Conservation (phyloP, 2,797 vertebrate species). For the Enoplosus armatus region DNA sequence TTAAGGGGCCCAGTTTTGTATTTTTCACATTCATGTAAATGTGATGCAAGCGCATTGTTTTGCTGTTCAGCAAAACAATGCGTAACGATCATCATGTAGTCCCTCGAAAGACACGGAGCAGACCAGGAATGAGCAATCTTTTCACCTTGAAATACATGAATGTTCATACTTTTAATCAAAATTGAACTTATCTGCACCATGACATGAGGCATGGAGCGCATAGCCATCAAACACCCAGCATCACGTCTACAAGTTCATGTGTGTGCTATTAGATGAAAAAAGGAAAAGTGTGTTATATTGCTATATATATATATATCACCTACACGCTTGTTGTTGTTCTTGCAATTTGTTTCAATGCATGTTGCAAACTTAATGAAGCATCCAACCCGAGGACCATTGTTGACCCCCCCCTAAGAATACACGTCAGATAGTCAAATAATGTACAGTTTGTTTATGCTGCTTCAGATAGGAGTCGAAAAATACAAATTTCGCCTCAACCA, state of each 20-base stretch:
- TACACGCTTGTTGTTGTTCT: background rate
- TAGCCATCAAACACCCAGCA: background rate
- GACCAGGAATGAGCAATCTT: too few relatives aligned
- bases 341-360: background rate
- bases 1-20: too few relatives aligned
- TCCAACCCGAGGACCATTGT: background rate
- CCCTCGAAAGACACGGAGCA: background rate
- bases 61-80: too few relatives aligned
- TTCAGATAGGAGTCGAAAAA: slow-evolving; percentile 32
- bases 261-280: background rate
- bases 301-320: too few relatives aligned
- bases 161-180: background rate
- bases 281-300: background rate
- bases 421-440: slow-evolving; percentile 7
- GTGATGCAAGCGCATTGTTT: too few relatives aligned
- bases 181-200: background rate
- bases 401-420: background rate
- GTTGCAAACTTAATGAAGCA: background rate
- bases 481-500: slow-evolving; percentile 34
- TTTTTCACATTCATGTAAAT: too few relatives aligned
- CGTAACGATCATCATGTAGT: background rate
- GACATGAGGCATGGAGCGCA: background rate
- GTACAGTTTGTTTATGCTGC: background rate
- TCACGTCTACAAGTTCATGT: background rate
- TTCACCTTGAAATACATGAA: background rate